Evolutionary conservation across 1,140 invertebrate species (phyloP), one percentile per base, ranked within the genome.

Genomic region (Popillia japonica): DNA sequence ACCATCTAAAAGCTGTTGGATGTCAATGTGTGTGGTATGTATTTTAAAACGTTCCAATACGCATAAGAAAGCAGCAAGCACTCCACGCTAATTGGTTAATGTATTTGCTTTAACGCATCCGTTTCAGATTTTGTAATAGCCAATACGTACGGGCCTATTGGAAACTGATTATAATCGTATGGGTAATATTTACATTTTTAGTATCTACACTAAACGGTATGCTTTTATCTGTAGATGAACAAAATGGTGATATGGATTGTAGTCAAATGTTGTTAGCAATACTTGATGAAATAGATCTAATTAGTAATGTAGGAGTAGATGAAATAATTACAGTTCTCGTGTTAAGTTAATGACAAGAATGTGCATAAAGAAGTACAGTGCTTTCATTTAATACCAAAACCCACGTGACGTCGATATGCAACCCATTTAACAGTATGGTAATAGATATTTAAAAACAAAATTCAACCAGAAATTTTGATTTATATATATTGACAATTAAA

Each of bases 71-170:
- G 48, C n/a, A 55, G 48, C 48, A 55, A 14, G 48, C 48, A 55
- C 48, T 34, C 27, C 14, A 17, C 17, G 48, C 48, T 55, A 55
- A 55, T 55, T 55, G 17, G 14, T 55, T 55, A 55, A 55, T 55
- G 48, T 55, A 55, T 55, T 55, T 55, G 48, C 48, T 55, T 55
- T 55, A 55, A 17, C 27, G 17, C 48, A n/a, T 55, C 48, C n/a
- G 11, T 17, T 55, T 55, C 17, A 17, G 6, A 55, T 55, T 55
- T 55, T 14, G 48, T 55, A 55, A 55, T 55, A 55, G 48, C 48
- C 48, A 55, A 55, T 55, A 55, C 48, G 2, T 55, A 17, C 17
- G 17, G 14, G 17, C 2, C 14, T 55, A 55, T 55, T 55, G 48
- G 2, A 55, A 55, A 55, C n/a, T 14, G 17, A 55, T 55, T 55